Conservation (phyloP, 2,888 invertebrate species). For the Macaria notata region DNA sequence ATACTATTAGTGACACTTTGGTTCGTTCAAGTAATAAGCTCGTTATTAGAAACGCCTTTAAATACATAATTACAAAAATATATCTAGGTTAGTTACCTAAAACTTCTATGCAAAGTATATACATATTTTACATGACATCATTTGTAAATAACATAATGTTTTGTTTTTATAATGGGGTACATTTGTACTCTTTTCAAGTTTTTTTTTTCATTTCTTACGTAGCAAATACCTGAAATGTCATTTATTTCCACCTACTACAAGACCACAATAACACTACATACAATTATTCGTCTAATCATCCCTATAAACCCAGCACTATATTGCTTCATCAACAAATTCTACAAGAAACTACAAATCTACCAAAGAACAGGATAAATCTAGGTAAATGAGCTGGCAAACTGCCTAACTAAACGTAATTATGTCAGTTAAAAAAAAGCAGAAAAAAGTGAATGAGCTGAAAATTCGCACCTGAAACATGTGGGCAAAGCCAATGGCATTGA, state of each 20-base stretch:
- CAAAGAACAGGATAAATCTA: constrained; percentile 33
- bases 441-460: background rate
- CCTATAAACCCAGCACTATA: constrained; percentile 19
- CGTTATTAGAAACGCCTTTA: no score
- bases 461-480: constrained; percentile 17
- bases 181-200: no score
- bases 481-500: constrained; percentile 25
- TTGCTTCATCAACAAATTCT: constrained; percentile 6
- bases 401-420: constrained; percentile 46
- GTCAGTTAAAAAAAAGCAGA: constrained; percentile 33
- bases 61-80: no score
- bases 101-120: no score
- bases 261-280: background rate
- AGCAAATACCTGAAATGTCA: background rate
- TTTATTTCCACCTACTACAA: background rate
- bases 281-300: constrained; percentile 7
- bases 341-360: constrained; percentile 1
- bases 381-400: constrained; percentile 43
- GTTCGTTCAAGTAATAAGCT: no score
- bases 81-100: no score
- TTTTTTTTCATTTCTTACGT: no score
- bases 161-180: no score
- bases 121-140: no score
- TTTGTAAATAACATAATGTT: no score
- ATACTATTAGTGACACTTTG: no score